These are phyloP conservation scores for Lepidocyrtoides sp. DNA, from an alignment of 2,888 invertebrate species.

Conservation along the genomic window DNA sequence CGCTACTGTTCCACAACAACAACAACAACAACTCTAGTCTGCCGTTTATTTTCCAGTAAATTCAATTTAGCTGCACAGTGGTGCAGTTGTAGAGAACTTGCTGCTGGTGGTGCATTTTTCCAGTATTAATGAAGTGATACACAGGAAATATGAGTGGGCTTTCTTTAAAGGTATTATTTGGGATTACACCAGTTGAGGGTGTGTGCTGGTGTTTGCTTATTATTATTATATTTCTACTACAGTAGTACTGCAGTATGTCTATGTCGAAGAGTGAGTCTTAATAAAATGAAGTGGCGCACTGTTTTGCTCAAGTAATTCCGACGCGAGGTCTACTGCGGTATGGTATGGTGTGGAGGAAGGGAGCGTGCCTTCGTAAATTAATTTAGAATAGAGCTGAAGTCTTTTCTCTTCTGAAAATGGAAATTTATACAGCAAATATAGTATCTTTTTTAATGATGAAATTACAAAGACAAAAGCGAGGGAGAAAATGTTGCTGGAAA, in stretches of 20 bases:
- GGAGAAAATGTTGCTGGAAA: neutral
- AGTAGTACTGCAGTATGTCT: neutral
- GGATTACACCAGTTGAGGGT: conserved; percentile 42
- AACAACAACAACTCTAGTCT: too few species aligned
- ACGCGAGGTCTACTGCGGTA: conserved; percentile 12
- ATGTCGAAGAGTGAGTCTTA: neutral
- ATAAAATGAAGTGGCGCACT: conserved; percentile 11
- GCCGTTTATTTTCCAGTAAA: neutral
- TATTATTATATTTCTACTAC: too few species aligned
- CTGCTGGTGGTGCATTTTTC: neutral
- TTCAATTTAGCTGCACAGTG: conserved; percentile 1
- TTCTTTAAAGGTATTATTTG: conserved; percentile 24
- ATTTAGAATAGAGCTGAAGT: conserved; percentile 1
- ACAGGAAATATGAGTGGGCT: conserved; percentile 39
- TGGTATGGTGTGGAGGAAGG: neutral
- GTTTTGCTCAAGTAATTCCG: neutral
- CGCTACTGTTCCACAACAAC: too few species aligned
- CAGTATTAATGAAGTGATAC: conserved; percentile 32
- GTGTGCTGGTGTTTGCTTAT: conserved; percentile 13
- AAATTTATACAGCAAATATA: conserved; percentile 15
- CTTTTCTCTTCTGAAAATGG: conserved; percentile 32
- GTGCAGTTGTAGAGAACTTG: neutral
- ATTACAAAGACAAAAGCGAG: neutral
- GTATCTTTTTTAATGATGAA: neutral
- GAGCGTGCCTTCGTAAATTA: conserved; percentile 38